Evolutionary conservation across 2,888 invertebrate species (phyloP), one percentile per base, ranked within the genome.

Genomic region (Philaethria dido): DNA sequence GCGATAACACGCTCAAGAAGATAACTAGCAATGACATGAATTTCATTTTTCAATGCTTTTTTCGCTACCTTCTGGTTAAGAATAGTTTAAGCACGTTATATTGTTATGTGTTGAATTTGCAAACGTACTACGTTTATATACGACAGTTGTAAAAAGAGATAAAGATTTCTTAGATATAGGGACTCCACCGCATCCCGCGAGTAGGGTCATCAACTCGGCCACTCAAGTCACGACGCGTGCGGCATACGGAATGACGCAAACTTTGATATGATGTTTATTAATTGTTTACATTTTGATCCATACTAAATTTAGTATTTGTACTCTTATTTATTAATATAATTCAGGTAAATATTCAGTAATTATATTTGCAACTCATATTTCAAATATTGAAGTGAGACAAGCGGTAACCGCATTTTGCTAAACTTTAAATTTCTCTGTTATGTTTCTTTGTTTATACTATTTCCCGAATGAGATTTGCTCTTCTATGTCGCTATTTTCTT

Each of bases 1-100:
- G 33, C 5, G 68, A 68, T 16, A 73, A 64, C 6, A 69, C 59
- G 52, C 65, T 64, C 60, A 74, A 54, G 29, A 72, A 39, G 6
- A 73, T 33, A 29, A 75, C 29, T 47, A 75, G 66, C 48, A 73
- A 13, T 9, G 52, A 62, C 8, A 54, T 9, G 8, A 73, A 59
- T 63, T 75, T 73, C 75, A 76, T 75, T 69, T 64, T 70, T 11
- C 62, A 45, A n/a, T 62, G 25, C 48, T 42, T 13, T 20, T 25
- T 25, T 42, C 18, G 13, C 22, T 20, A 60, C 25, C 13, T 52
- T 61, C 50, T 39, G 5, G 16, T 33, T 54, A 11, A 18, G 13
- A 16, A 25, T 2, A 33, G 4, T 57, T 44, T 33, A 33, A 22
- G 16, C 2, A 8, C 20, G 22, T 64, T 62, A 39, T 45, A 16